Conservation (phyloP, 1,140 invertebrate species). For the Globodera rostochiensis region DNA sequence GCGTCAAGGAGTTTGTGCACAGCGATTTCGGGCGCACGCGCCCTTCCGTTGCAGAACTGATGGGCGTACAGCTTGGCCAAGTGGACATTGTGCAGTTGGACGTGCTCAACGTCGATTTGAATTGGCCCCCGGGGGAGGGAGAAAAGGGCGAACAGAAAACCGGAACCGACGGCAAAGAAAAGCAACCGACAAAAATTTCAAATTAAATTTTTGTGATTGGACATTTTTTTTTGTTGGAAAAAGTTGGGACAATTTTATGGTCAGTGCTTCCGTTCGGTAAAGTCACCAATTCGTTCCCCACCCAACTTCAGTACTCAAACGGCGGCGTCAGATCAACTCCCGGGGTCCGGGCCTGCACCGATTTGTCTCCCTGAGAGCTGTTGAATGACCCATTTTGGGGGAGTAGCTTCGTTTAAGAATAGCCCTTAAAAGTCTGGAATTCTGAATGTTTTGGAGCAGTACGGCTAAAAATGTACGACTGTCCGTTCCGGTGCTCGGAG, state of each 20-base stretch:
- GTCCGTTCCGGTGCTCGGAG: too few species aligned
- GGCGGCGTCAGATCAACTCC: too few species aligned
- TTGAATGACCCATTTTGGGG: too few species aligned
- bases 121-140: slow-evolving; percentile 58
- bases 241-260: not conserved
- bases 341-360: too few species aligned
- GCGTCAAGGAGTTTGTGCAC: slow-evolving; percentile 67
- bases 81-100: slow-evolving; percentile 70
- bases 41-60: slow-evolving; percentile 67
- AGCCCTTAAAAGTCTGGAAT: too few species aligned
- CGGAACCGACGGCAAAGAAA: not conserved
- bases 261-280: not conserved
- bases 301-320: too few species aligned
- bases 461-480: too few species aligned
- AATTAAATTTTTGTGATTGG: not conserved
- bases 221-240: not conserved
- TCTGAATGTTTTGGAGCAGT: too few species aligned
- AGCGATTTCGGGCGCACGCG: slow-evolving; percentile 69
- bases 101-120: slow-evolving; percentile 67
- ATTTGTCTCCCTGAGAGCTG: too few species aligned
- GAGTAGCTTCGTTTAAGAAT: too few species aligned
- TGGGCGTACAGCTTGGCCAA: slow-evolving; percentile 63
- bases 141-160: not conserved
- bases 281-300: too few species aligned
- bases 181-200: not conserved